Base-by-base conservation (phyloP, 1,140 invertebrate species). In the Pogonus chalceus region DNA sequence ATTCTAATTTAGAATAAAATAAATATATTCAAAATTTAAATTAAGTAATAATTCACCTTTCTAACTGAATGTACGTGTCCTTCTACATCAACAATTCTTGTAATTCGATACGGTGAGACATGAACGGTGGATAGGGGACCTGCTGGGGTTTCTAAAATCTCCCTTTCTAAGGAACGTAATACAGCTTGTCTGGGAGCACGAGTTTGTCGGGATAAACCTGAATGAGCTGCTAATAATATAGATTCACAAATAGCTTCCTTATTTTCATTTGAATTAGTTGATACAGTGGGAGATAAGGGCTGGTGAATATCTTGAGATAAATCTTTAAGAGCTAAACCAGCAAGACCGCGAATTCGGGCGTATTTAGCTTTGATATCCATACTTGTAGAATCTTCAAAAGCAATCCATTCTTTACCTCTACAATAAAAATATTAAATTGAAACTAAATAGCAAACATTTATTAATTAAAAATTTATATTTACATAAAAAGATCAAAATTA, bases 351-450 rank as follows among this genome's bases (percentile, higher is more conserved):
- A 4, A 79, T 72, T 26, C 77, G 67, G 0, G 72, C 66, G 62
- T 79, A 79, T 62, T 79, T 79, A 1, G 85, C 85, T 71, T 90
- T 90, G 53, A 88, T 87, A 61, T 81, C 78, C 10, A 84, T 74
- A 37, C 83, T 81, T 2, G 74, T 81, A 20, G 79, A 69, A 64
- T 90, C 87, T 62, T 90, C 87, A 61, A 87, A 88, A 35, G 85
- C 83, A 23, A 90, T 77, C 86, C 86, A 90, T 9, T 79, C 78
- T 20, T 76, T 74, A 62, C 84, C 77, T 62, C 78, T 80, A 60
- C 18, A 61, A 64, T 53, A 59, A 53, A 53, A 48, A 53, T 14
- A 35, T 23, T 3, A 37, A n/a, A n/a, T n/a, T n/a, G n/a, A n/a
- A n/a, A n/a, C n/a, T n/a, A n/a, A n/a, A n/a, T n/a, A 9, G 14